Base-by-base conservation (phyloP, 2,888 invertebrate genomes). In the Caenorhabditis panamensis region DNA sequence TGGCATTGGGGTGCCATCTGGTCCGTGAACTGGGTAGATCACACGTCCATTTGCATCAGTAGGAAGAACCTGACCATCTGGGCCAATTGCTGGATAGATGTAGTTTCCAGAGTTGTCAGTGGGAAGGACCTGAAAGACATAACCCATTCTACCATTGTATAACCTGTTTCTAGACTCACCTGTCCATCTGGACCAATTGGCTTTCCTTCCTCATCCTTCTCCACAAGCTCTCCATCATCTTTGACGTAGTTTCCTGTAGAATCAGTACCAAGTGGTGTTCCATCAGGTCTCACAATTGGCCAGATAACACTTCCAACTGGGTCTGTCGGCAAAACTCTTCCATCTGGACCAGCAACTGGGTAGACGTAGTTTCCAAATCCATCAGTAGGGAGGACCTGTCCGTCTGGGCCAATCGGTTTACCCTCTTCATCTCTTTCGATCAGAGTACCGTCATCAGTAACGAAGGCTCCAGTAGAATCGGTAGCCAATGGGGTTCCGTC, bases 251-350 rank as follows among this genome's bases (percentile, higher is more conserved):
- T 62, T 8, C 85, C 82, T 16, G 49, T 61, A 9, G 63, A 59
- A 59, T 88, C 88, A n/a, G 88, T 88, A 11, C 84, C 87, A 24
- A 88, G 69, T 16, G 79, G 76, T n/a, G 67, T 54, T 51, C 82
- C 82, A 66, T 83, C 77, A 31, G 59, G 71, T 28, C 63, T 81
- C 8, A 75, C 58, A 13, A 71, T 78, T 16, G 85, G 86, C 49
- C 79, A 76, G 76, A 86, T 82, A 58, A 82, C 79, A 24, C 79
- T 82, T 73, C 85, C 86, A 56, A 77, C 31, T 22, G 68, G 83
- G n/a, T 87, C 85, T 22, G 84, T 88, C 22, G 84, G 83, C 4
- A 77, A 77, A 1, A 63, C 22, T 24, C 67, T 31, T 47, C 79
- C 82, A 26, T 82, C 76, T 13, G 79, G 66, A 51, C 72, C 82